Percentiles rank a stretch among this genome's conserved stretches.
These are phyloP conservation scores for Onchidella celtica DNA, from an alignment of 2,888 invertebrate genomes.

Conservation along the genomic window DNA sequence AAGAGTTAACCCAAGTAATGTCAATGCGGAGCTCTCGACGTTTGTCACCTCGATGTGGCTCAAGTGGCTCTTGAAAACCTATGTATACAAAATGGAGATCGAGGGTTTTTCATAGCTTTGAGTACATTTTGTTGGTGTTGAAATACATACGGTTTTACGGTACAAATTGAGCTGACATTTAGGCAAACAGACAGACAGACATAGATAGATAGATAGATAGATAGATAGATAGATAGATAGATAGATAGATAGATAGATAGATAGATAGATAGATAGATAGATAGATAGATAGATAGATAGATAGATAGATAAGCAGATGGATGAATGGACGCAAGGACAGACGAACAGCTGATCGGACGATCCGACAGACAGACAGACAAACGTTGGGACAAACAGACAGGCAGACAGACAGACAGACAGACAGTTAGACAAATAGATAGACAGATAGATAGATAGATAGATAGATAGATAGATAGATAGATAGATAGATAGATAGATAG, in stretches of 20 bases:
- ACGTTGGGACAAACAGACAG: slow-evolving; percentile 16
- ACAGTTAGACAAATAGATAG: slow-evolving; percentile 14
- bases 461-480: slow-evolving; percentile 2
- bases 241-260: slow-evolving; percentile 2
- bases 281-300: background rate
- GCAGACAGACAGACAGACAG: slow-evolving; percentile 9
- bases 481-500: slow-evolving; percentile 17
- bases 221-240: background rate
- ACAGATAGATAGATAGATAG: background rate
- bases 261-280: slow-evolving; percentile 1
- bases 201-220: background rate
- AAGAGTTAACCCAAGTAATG: no score
- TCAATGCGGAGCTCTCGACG: no score
- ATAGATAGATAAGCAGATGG: slow-evolving; percentile 13
- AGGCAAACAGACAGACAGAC: no score
- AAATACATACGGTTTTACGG: no score
- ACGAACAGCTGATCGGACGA: background rate
- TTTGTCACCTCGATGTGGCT: no score
- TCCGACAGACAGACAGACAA: slow-evolving; percentile 17
- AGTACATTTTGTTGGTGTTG: no score
- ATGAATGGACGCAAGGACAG: background rate
- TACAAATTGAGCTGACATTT: no score
- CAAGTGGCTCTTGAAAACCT: no score
- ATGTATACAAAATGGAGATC: no score
- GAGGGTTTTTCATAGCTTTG: no score